Conservation (phyloP, 2,797 vertebrate species). For the Ispidina picta region DNA sequence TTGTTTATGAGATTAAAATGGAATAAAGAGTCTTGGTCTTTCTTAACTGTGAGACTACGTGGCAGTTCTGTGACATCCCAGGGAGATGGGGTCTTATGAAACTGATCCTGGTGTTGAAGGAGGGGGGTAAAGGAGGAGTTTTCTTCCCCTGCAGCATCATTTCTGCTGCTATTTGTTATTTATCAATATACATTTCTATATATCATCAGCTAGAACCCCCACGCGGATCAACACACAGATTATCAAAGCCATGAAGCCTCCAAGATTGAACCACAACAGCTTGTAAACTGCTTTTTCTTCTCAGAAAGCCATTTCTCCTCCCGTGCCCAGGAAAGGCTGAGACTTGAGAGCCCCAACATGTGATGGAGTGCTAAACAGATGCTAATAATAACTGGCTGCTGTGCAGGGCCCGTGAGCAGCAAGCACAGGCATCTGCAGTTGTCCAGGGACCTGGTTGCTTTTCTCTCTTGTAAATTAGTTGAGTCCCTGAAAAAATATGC, state of each 20-base stretch:
- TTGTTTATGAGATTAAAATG: not conserved
- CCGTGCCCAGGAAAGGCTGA: fast-evolving
- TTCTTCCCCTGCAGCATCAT: not conserved
- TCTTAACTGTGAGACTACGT: not conserved
- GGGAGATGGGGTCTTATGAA: not conserved
- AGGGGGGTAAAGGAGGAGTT: not conserved
- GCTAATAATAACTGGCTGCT: fast-evolving
- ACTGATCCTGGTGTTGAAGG: no score
- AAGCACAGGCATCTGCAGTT: not conserved
- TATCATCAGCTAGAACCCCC: not conserved
- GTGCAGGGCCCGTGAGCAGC: fast-evolving
- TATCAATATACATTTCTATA: no score
- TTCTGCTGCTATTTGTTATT: not conserved
- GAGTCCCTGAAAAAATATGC: not conserved
- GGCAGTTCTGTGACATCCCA: fast-evolving
- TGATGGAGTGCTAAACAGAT: not conserved
- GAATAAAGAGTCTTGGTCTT: not conserved
- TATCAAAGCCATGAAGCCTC: fast-evolving
- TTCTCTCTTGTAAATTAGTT: fast-evolving
- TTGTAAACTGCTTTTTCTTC: not conserved
- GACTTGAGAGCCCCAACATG: not conserved
- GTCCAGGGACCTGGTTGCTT: no score
- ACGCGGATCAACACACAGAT: fast-evolving
- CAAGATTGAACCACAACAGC: not conserved
- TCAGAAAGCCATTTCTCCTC: not conserved